Percentiles rank a stretch among this genome's conserved stretches.
These are phyloP conservation scores for Aix galericulata DNA, from an alignment of 2,113 vertebrate species.

Conservation along the genomic window DNA sequence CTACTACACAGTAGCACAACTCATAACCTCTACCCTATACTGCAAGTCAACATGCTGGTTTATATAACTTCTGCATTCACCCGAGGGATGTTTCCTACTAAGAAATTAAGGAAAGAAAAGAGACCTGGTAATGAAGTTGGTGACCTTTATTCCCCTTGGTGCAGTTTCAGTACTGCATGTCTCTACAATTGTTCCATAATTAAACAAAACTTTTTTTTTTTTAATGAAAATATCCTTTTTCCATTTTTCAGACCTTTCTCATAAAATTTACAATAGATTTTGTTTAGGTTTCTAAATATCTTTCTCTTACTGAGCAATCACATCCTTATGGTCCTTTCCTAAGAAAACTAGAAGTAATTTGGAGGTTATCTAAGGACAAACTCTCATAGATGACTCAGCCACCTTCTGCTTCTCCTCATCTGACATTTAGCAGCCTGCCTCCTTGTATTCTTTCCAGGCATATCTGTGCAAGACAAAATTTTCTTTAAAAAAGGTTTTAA, in stretches of 20 bases:
- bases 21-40: too few species aligned
- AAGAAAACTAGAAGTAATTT: not conserved
- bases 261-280: not conserved
- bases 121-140: not conserved
- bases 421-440: slow-evolving; percentile 1
- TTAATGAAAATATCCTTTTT: not conserved
- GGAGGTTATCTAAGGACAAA: not conserved
- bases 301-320: not conserved
- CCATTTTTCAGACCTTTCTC: not conserved
- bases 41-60: not conserved
- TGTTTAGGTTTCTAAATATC: not conserved
- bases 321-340: not conserved
- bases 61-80: not conserved
- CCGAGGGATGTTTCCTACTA: not conserved
- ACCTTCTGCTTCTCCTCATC: slow-evolving; percentile 26
- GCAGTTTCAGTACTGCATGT: not conserved
- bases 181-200: not conserved
- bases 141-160: not conserved
- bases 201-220: not conserved
- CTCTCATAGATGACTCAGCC: slow-evolving; percentile 23
- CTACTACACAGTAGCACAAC: not conserved
- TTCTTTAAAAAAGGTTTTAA: not conserved
- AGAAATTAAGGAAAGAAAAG: not conserved
- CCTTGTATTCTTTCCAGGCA: not conserved
- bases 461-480: not conserved